phyloP scores from a whole-genome alignment of 2,113 vertebrate species.

The Kobus ellipsiprymnus region DNA sequence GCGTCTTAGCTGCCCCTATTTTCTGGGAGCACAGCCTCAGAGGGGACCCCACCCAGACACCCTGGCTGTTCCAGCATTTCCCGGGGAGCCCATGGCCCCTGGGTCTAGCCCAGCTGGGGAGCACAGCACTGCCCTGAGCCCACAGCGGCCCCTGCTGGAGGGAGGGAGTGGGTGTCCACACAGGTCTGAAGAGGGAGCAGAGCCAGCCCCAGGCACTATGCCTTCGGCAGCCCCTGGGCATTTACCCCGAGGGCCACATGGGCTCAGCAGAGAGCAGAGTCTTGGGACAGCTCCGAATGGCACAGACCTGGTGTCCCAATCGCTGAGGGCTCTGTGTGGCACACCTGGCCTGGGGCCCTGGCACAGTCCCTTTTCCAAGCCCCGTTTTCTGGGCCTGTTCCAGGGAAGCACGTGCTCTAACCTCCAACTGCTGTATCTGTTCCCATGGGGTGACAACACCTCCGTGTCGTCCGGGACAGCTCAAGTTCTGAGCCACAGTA shows the following conservation, averaged over 20 bases:
- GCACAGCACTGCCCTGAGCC: background rate
- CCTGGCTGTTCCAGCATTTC: background rate
- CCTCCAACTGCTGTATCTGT: background rate
- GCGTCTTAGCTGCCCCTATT: background rate
- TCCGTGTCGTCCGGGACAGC: rapidly evolving
- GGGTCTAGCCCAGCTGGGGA: background rate
- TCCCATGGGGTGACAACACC: rapidly evolving
- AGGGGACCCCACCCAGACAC: background rate
- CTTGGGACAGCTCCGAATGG: background rate
- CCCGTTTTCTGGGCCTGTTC: background rate
- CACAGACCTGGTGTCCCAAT: background rate
- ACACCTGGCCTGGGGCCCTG: background rate
- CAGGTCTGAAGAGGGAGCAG: background rate
- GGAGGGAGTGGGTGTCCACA: background rate
- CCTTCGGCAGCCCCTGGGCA: background rate
- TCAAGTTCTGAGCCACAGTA: background rate
- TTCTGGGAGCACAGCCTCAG: background rate
- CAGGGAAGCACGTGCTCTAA: background rate
- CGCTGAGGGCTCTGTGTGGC: background rate
- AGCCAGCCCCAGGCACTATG: background rate
- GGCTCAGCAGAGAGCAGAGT: background rate
- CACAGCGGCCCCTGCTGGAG: background rate
- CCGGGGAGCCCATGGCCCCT: background rate
- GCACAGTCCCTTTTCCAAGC: background rate
- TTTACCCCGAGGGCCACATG: background rate